Base-by-base conservation (phyloP, 1,140 invertebrate genomes). In the Pararge aegeria region DNA sequence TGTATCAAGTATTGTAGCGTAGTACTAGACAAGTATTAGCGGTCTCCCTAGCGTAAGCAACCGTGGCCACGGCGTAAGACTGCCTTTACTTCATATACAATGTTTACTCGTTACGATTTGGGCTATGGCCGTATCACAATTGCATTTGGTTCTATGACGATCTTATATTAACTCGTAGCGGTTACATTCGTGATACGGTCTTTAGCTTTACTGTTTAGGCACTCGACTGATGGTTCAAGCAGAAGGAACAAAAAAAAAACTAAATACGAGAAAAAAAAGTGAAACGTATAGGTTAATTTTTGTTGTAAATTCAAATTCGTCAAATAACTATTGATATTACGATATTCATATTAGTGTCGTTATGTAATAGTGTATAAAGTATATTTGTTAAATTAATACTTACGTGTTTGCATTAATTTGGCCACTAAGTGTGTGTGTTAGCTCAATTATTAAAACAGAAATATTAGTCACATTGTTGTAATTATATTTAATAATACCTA, bases 11-110 rank as follows among this genome's bases (percentile, higher is more conserved):
- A 78, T 73, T 69, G 74, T 74, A 67, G 76, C 73, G 72, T 77
- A 81, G 75, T 42, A 66, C 44, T 76, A 75, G 69, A 15, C 20
- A 38, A 29, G 24, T 48, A 38, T 55, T 61, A 74, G 65, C 70
- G 71, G 74, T 78, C 71, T 76, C 71, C 72, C 55, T 69, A 72
- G 68, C 69, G 67, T 57, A 64, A 68, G 55, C 49, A 73, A 66
- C 68, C 61, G 74, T 70, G 71, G 60, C 70, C 74, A 74, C 71
- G 74, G 77, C 70, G 73, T 76, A 87, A 87, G 83, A 87, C 83
- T 87, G 83, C 79, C 61, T 76, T 80, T 80, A 54, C 66, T 64
- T 59, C 66, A 73, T 83, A 83, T 71, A 83, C 64, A 74, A 75
- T 80, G 73, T 77, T 73, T 85, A 85, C 66, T 83, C 74, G 74